Evolutionary conservation across 2,797 vertebrate genomes (phyloP).

Genomic region (Eurystomus glaucurus): DNA sequence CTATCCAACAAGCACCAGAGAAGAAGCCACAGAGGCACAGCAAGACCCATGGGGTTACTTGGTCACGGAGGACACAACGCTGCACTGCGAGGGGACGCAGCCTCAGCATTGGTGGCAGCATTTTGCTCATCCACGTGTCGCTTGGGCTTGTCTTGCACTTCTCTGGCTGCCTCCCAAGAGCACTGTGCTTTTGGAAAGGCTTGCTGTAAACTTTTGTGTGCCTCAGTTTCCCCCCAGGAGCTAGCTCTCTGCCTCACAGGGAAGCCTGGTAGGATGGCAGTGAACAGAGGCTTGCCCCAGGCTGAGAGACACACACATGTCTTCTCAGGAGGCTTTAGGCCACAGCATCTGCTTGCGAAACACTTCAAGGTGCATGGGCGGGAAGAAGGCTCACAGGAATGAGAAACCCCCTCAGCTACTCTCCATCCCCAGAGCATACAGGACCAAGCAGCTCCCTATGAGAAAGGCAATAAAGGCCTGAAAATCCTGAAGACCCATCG

Average conservation of each 20-base stretch:
- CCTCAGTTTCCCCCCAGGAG: not conserved
- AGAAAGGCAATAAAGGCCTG: not conserved
- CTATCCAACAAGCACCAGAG: not conserved
- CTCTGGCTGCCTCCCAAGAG: not conserved
- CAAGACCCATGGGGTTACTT: not conserved
- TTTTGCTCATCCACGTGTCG: not conserved
- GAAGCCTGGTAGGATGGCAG: not conserved
- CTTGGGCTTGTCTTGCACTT: not conserved
- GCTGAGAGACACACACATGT: not conserved
- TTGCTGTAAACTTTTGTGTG: not conserved
- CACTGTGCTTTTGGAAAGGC: not conserved
- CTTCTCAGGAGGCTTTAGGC: not conserved
- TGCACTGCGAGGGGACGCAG: not conserved
- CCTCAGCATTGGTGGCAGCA: not conserved
- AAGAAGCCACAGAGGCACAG: not conserved
- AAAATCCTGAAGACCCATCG: not conserved
- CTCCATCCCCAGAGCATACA: not conserved
- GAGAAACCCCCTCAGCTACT: not conserved
- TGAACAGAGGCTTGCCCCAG: not conserved
- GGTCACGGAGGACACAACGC: not conserved
- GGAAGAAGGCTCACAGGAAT: not conserved
- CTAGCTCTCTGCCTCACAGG: not conserved
- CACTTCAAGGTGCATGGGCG: rapidly evolving
- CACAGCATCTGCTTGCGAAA: not conserved
- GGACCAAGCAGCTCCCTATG: not conserved